phyloP scores from a whole-genome alignment of 2,113 vertebrate genomes.

The Pantherophis guttatus region DNA sequence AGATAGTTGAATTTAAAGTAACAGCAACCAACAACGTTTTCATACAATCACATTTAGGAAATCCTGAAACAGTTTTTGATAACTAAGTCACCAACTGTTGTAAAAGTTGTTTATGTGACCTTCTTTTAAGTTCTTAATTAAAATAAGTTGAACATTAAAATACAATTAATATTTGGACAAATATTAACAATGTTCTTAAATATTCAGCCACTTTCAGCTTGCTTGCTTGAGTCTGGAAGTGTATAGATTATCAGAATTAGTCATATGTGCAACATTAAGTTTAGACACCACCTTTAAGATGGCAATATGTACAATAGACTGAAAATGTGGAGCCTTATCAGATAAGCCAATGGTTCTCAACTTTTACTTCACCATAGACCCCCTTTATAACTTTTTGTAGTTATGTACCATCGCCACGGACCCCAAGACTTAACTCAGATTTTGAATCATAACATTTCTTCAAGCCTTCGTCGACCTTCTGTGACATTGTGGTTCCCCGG shows the following conservation, averaged over 20 bases:
- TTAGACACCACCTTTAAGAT: background rate
- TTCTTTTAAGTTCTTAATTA: slow-evolving; percentile 28
- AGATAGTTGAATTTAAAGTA: background rate
- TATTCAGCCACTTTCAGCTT: background rate
- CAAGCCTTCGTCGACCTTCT: background rate
- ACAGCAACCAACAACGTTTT: background rate
- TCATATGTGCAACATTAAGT: background rate
- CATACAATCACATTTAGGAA: background rate
- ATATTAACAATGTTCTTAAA: slow-evolving; percentile 20
- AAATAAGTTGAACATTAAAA: background rate
- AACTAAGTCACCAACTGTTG: slow-evolving; percentile 32
- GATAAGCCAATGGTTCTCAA: background rate
- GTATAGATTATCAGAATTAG: background rate
- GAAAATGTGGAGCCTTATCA: background rate
- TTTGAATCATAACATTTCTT: background rate
- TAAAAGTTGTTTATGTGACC: background rate
- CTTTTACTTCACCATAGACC: background rate
- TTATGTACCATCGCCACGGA: background rate
- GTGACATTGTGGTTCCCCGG: background rate
- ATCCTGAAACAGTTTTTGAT: slow-evolving; percentile 20
- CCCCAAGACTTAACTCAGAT: background rate
- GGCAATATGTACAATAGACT: slow-evolving; percentile 9
- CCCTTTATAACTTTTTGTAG: background rate
- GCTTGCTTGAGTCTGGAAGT: background rate
- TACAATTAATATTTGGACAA: slow-evolving; percentile 22